Conservation (phyloP, 2,888 invertebrate genomes). For the Rhagophthalmus giganteus region DNA sequence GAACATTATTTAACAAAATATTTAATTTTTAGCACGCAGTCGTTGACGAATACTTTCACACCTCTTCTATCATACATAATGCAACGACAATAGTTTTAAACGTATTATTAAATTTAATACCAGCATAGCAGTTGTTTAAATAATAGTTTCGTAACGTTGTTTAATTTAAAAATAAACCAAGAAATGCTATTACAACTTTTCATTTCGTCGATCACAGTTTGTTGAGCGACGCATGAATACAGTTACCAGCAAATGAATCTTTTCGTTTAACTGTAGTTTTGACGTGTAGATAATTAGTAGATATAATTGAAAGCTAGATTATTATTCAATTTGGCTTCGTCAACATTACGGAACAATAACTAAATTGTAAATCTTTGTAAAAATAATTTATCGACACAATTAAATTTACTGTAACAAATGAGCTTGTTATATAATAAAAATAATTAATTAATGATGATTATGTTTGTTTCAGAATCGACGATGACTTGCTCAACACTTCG, state of each 20-base stretch:
- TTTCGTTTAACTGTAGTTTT: neutral
- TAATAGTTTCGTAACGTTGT: no score
- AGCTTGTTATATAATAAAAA: neutral
- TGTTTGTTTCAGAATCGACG: neutral
- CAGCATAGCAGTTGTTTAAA: no score
- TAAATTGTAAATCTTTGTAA: neutral
- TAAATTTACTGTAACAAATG: neutral
- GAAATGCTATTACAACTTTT: no score
- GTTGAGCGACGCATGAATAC: neutral
- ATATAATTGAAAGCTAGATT: neutral
- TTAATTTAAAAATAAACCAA: no score
- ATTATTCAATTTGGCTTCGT: neutral
- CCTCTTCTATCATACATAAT: no score
- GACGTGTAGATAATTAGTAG: neutral
- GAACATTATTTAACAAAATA: no score
- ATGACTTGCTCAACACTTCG: no score
- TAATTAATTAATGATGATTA: neutral
- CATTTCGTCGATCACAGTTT: neutral
- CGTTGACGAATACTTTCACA: no score
- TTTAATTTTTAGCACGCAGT: no score
- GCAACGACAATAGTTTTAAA: no score
- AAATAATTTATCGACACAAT: neutral
- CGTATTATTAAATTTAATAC: no score
- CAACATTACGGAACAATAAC: conserved; percentile 3
- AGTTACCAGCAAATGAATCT: neutral